Evolutionary conservation across 2,113 vertebrate genomes (phyloP).

Genomic region (Thunnus thynnus): DNA sequence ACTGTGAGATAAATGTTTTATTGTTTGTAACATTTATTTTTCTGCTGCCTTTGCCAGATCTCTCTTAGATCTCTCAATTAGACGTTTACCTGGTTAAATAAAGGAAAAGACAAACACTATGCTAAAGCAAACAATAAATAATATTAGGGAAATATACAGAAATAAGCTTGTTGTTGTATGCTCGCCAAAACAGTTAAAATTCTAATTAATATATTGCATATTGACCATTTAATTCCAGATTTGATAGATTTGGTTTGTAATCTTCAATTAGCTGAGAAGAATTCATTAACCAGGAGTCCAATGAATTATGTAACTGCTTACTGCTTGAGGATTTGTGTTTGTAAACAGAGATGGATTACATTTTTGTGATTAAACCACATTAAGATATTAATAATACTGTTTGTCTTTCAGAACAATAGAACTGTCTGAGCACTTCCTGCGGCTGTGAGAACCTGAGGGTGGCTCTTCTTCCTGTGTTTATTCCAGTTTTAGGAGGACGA

Average conservation of each 20-base stretch:
- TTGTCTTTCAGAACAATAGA: conserved; percentile 75
- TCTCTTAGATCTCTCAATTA: too few species aligned
- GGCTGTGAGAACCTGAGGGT: conserved; percentile 1
- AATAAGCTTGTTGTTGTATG: too few species aligned
- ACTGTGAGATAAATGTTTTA: not conserved
- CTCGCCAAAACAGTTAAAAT: too few species aligned
- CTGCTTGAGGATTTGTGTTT: not conserved
- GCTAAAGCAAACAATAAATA: too few species aligned
- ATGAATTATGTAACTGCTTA: not conserved
- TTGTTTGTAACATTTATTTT: not conserved
- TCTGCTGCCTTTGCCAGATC: too few species aligned
- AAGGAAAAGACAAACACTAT: too few species aligned
- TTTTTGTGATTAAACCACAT: not conserved
- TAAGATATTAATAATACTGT: conserved; percentile 11
- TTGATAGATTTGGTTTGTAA: not conserved
- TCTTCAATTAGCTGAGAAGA: not conserved
- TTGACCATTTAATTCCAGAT: not conserved
- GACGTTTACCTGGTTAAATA: too few species aligned
- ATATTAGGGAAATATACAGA: too few species aligned
- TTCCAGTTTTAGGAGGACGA: conserved; percentile 14
- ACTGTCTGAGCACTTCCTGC: conserved; percentile 46
- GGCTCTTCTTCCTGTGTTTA: conserved; percentile 32
- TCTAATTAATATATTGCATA: too few species aligned
- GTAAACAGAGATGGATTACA: not conserved
- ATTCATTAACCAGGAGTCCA: not conserved